Evolutionary conservation across 2,113 vertebrate species (phyloP), one percentile per base, ranked within the genome.

Genomic region (Cyanoramphus novaezelandiae): DNA sequence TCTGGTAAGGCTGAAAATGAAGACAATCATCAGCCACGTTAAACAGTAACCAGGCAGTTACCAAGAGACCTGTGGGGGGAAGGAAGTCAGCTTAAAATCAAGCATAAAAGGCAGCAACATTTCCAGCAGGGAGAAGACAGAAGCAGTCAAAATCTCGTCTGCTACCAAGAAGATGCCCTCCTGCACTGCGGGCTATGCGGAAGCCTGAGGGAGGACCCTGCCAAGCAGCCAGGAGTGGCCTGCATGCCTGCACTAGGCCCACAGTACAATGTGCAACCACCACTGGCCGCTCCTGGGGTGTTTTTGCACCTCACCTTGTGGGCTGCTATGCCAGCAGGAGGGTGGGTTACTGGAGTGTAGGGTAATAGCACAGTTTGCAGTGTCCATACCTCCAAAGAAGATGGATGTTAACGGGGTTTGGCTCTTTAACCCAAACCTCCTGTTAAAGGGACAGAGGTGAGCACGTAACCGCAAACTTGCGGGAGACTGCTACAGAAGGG

Each of bases 331-430:
- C 44, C 46, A 43, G 2, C 53, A 47, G 55, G 9, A 4, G 31
- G 27, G 21, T 6, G 41, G 7, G 3, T 62, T 13, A n/a, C 21
- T 1, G 2, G 33, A 33, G 4, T 0, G 1, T 0, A 33, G 18
- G 23, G 50, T 16, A 76, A 41, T 9, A 69, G 31, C 43, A 47
- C 33, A 10, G 41, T 23, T 23, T 20, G 49, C n/a, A 83, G 81
- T 46, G 44, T 3, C 37, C 49, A 5, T 1, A 4, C 5, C 17
- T 72, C n/a, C 60, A 20, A 28, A 39, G 13, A 10, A 7, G 27
- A 67, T 13, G 43, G 7, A n/a, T 9, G 7, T 13, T 52, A 39
- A 24, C 1, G 71, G 7, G 33, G 12, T 6, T 33, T 9, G 17
- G 31, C 17, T 55, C 27, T 49, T 74, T 4, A 5, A 89, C 28